phyloP scores from a whole-genome alignment of 2,888 invertebrate species.

The Conchocele bisecta region DNA sequence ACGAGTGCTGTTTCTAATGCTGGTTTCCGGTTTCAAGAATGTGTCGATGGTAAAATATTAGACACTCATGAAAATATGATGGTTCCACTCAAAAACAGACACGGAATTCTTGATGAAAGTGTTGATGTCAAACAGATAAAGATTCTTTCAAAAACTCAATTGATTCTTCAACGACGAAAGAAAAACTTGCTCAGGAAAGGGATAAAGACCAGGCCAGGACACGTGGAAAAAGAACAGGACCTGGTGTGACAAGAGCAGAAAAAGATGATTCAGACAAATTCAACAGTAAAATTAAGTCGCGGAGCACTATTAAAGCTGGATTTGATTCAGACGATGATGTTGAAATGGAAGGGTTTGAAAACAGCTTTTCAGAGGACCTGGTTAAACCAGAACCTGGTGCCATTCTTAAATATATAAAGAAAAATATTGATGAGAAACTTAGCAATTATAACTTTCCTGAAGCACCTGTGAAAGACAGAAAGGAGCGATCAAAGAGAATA shows the following conservation, averaged over 20 bases:
- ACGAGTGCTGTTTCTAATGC: no score
- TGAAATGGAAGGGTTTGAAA: conserved; percentile 18
- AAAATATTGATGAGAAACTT: conserved; percentile 56
- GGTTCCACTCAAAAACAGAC: no score
- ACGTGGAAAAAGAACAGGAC: conserved; percentile 23
- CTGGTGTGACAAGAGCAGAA: conserved; percentile 18
- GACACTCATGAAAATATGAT: no score
- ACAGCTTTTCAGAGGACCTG: conserved; percentile 23
- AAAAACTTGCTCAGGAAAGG: conserved; percentile 41
- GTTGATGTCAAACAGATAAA: no score
- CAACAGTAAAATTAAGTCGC: conserved; percentile 42
- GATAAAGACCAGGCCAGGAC: no score
- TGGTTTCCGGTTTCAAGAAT: no score
- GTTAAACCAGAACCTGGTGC: conserved; percentile 33
- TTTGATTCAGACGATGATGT: conserved; percentile 32
- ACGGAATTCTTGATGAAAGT: no score
- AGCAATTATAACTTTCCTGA: conserved; percentile 51
- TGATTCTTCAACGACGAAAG: conserved; percentile 53
- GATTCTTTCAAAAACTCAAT: conserved; percentile 50
- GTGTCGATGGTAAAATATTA: no score
- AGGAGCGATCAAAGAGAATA: no score
- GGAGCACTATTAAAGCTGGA: conserved; percentile 45
- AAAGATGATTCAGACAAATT: conserved; percentile 22
- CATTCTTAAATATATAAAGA: conserved; percentile 48
- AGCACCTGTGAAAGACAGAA: conserved; percentile 45